phyloP scores from a whole-genome alignment of 1,140 invertebrate species.

The Mercenaria mercenaria region DNA sequence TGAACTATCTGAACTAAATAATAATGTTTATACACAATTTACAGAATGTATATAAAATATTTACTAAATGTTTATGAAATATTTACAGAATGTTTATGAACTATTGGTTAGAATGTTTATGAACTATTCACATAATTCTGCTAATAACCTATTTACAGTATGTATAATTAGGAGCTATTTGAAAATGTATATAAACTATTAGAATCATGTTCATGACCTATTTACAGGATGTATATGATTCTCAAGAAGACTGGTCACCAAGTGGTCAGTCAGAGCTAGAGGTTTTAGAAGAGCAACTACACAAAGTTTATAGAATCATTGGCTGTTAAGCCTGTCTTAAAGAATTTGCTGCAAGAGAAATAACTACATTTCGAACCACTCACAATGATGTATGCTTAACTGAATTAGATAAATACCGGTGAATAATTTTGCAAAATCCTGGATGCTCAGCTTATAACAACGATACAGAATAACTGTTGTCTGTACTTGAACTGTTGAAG shows the following conservation, averaged over 20 bases:
- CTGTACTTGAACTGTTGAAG: too few species aligned
- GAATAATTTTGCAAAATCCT: background rate
- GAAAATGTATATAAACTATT: too few species aligned
- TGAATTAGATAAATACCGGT: background rate
- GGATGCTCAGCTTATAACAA: background rate
- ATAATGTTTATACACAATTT: background rate
- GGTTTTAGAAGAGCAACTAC: background rate
- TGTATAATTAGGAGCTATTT: background rate
- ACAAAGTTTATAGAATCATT: background rate
- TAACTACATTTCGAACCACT: background rate
- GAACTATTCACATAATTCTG: background rate
- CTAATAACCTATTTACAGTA: background rate
- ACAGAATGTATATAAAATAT: background rate
- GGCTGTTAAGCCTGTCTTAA: background rate
- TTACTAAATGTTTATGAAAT: background rate
- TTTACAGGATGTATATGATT: background rate
- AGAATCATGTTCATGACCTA: background rate
- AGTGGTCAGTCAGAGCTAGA: background rate
- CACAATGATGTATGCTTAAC: background rate
- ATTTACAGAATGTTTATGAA: background rate
- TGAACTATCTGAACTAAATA: too few species aligned
- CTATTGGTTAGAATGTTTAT: background rate
- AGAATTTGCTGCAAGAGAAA: background rate
- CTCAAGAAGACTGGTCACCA: background rate
- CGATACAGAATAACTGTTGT: background rate